A percentile compares a stretch with the other conserved stretches of the same genome.
These are phyloP conservation scores for Tympanoctomys barrerae DNA, from an alignment of 2,797 vertebrate species.

Conservation along the genomic window DNA sequence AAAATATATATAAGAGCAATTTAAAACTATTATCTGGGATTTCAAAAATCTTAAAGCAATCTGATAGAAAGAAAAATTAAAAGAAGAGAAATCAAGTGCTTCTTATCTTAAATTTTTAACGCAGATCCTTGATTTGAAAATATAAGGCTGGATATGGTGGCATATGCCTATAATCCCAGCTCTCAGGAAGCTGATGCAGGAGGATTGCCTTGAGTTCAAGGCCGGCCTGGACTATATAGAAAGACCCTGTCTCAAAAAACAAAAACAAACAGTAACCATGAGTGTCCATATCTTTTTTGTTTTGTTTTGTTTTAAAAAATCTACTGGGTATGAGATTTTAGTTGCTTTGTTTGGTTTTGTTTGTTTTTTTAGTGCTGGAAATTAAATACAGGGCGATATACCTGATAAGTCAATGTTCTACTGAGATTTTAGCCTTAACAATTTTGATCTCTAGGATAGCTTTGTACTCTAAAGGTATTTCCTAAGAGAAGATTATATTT, in stretches of 20 bases:
- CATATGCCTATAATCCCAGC: background rate
- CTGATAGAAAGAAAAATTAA: background rate
- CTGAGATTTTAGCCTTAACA: slow-evolving; percentile 35
- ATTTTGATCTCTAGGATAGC: background rate
- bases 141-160: background rate
- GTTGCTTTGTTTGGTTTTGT: background rate
- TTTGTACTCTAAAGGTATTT: slow-evolving; percentile 4
- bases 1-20: background rate
- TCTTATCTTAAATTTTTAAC: slow-evolving; percentile 19
- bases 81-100: background rate
- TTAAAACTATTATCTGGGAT: background rate
- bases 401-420: background rate
- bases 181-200: background rate
- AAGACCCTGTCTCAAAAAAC: background rate
- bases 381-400: background rate
- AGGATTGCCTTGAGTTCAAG: background rate
- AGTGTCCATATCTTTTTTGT: background rate
- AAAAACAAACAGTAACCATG: background rate
- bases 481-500: slow-evolving; percentile 19
- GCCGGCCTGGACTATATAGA: background rate
- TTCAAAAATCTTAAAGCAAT: slow-evolving; percentile 32
- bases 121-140: slow-evolving; percentile 7
- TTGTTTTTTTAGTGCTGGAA: background rate
- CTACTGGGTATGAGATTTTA: slow-evolving; percentile 32
- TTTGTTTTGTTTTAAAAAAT: background rate